A percentile compares a stretch with the other conserved stretches of the same genome.
phyloP scores from a whole-genome alignment of 1,140 invertebrate species.

The Drosophila kohkoa region DNA sequence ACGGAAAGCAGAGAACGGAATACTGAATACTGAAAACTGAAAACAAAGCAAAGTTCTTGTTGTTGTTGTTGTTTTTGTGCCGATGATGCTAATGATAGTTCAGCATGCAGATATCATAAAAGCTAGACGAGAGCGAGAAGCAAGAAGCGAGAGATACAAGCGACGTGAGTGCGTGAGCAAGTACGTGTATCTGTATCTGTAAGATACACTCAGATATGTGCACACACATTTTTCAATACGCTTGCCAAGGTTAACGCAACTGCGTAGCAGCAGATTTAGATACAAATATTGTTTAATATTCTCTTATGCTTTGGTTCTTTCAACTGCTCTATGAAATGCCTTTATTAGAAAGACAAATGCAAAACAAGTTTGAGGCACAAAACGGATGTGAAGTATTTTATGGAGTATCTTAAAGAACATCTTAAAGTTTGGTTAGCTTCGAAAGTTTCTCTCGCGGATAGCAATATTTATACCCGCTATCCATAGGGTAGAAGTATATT shows the following conservation, averaged over 20 bases:
- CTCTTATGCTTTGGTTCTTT: no score
- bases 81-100: slow-evolving; percentile 70
- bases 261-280: not conserved
- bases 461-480: no score
- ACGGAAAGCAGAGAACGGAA: slow-evolving; percentile 1
- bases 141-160: not conserved
- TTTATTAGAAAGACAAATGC: no score
- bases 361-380: no score
- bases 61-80: slow-evolving; percentile 46
- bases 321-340: no score
- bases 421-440: no score
- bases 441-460: no score
- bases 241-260: not conserved
- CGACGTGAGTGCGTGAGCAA: slow-evolving; percentile 8
- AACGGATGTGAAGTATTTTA: no score
- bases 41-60: slow-evolving; percentile 66
- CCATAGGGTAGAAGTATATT: no score
- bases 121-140: not conserved
- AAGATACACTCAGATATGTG: not conserved
- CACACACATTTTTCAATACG: not conserved
- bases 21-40: not conserved
- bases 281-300: no score
- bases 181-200: slow-evolving; percentile 4
- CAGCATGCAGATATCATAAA: slow-evolving; percentile 8
- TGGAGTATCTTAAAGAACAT: no score